Evolutionary conservation across 2,888 invertebrate genomes (phyloP).

Genomic region (Eurois occulta): DNA sequence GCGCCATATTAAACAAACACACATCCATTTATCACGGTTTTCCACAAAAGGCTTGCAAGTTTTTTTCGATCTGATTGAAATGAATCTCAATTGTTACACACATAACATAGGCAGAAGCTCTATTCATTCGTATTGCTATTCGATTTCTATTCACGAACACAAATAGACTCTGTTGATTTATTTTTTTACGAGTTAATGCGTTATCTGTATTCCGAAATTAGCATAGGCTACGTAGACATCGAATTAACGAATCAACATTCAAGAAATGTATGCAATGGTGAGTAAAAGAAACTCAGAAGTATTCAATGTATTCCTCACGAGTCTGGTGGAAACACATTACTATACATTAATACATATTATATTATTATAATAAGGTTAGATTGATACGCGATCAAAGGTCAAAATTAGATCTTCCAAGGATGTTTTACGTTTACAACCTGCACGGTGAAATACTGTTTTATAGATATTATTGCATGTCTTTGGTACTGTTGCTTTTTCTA

Average conservation of each 20-base stretch:
- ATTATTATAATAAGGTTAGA: slow-evolving; percentile 29
- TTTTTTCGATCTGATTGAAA: slow-evolving; percentile 35
- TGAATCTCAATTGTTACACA: slow-evolving; percentile 43
- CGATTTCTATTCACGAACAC: slow-evolving; percentile 48
- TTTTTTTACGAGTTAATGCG: slow-evolving; percentile 56
- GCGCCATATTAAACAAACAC: slow-evolving; percentile 23
- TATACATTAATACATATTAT: too few relatives aligned
- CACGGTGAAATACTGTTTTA: slow-evolving; percentile 17
- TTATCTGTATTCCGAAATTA: slow-evolving; percentile 64
- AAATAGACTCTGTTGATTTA: slow-evolving; percentile 52
- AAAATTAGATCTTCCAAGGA: slow-evolving; percentile 50
- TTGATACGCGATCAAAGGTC: slow-evolving; percentile 54
- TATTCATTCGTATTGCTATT: slow-evolving; percentile 46
- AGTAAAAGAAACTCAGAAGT: slow-evolving; percentile 24
- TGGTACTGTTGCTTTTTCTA: slow-evolving; percentile 11
- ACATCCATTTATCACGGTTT: slow-evolving; percentile 24
- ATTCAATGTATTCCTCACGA: slow-evolving; percentile 28
- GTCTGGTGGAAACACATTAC: slow-evolving; percentile 22
- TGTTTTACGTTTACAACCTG: slow-evolving; percentile 24
- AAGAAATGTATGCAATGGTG: slow-evolving; percentile 18
- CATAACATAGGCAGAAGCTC: slow-evolving; percentile 20
- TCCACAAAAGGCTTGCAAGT: slow-evolving; percentile 26
- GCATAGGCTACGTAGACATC: slow-evolving; percentile 50
- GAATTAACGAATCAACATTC: slow-evolving; percentile 40
- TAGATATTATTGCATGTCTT: slow-evolving; percentile 17